Evolutionary conservation across 2,888 invertebrate species (phyloP).

Genomic region (Thysanoteuthis rhombus): DNA sequence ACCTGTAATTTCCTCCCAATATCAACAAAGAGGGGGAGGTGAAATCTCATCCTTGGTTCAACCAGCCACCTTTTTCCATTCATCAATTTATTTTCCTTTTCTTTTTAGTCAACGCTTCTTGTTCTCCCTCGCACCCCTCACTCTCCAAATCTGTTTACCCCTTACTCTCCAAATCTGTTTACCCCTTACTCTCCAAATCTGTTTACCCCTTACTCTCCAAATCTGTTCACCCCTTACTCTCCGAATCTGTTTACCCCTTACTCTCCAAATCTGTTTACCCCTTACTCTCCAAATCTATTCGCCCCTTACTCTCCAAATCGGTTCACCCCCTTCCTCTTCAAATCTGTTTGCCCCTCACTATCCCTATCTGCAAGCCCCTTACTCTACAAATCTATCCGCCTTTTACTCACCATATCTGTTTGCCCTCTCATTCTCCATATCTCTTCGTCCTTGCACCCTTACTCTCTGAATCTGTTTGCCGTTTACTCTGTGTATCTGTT

Average conservation of each 20-base stretch:
- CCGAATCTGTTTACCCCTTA: no score
- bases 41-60: background rate
- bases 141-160: background rate
- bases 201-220: background rate
- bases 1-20: background rate
- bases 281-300: background rate
- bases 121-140: background rate
- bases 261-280: no score
- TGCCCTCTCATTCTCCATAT: background rate
- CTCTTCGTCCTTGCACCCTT: no score
- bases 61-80: background rate
- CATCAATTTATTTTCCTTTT: background rate
- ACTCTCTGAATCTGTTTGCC: no score
- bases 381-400: no score
- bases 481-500: background rate
- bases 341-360: background rate
- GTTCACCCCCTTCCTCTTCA: no score
- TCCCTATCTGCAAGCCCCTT: background rate
- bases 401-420: no score
- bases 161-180: background rate
- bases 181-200: no score
- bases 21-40: background rate
- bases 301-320: no score
- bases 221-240: no score
- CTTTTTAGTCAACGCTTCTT: background rate